These are phyloP conservation scores for Atrichornis clamosus DNA, from an alignment of 2,113 vertebrate species.

Conservation along the genomic window DNA sequence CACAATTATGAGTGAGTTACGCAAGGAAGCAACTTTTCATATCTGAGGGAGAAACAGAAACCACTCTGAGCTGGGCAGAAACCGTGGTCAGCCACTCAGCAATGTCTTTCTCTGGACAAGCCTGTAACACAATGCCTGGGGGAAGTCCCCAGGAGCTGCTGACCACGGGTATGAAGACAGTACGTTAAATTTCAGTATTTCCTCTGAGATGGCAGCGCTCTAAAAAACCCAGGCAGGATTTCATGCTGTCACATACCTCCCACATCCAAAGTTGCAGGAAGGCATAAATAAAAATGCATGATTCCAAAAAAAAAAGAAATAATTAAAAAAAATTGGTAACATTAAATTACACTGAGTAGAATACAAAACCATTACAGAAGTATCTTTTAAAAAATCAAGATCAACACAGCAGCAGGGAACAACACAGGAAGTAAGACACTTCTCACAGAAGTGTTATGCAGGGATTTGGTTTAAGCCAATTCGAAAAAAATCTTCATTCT, in stretches of 20 bases:
- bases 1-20: accelerated
- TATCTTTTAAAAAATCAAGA: neutral
- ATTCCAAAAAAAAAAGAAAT: neutral
- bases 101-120: accelerated
- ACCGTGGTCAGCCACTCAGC: accelerated
- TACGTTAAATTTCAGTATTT: neutral
- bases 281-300: neutral
- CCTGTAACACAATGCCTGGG: neutral
- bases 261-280: neutral
- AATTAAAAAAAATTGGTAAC: neutral
- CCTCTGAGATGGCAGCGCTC: neutral
- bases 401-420: neutral
- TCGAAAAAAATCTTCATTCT: neutral
- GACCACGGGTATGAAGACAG: neutral
- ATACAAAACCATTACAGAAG: neutral
- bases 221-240: neutral
- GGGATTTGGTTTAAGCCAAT: neutral
- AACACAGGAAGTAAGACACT: neutral
- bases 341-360: neutral
- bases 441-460: neutral
- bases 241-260: neutral
- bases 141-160: neutral
- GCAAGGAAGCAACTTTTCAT: neutral
- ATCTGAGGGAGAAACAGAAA: neutral
- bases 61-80: neutral